phyloP scores from a whole-genome alignment of 2,888 invertebrate species.

The Blastobasis lacticolella region DNA sequence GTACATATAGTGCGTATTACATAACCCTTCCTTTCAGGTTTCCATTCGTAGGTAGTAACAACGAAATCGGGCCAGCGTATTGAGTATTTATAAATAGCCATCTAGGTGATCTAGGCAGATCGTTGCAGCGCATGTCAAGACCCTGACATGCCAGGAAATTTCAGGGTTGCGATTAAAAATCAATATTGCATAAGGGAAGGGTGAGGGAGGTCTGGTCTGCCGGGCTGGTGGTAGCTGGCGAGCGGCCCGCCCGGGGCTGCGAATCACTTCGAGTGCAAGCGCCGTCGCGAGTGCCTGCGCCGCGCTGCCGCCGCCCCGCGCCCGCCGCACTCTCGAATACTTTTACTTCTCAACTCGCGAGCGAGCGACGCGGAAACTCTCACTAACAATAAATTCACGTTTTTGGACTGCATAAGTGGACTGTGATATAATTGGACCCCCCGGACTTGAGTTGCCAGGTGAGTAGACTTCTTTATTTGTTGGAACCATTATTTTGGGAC shows the following conservation, averaged over 20 bases:
- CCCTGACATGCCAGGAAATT: too few relatives aligned
- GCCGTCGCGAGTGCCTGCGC: constrained; percentile 5
- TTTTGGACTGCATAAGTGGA: constrained; percentile 32
- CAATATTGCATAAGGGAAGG: constrained; percentile 3
- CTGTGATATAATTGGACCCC: constrained; percentile 46
- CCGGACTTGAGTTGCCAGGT: constrained; percentile 40
- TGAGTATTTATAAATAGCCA: too few relatives aligned
- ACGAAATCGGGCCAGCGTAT: too few relatives aligned
- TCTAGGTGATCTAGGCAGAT: too few relatives aligned
- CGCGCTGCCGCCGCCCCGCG: constrained; percentile 15
- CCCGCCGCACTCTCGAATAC: constrained; percentile 36
- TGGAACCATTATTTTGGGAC: constrained; percentile 46
- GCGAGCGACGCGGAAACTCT: constrained; percentile 24
- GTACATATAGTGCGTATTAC: too few relatives aligned
- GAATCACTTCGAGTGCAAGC: background rate
- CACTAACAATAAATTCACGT: constrained; percentile 46
- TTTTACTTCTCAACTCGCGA: constrained; percentile 25
- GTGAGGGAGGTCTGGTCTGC: constrained; percentile 3
- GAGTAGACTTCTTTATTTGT: constrained; percentile 35
- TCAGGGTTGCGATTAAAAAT: background rate
- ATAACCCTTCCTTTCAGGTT: too few relatives aligned
- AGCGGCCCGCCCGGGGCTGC: background rate
- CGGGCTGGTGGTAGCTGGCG: constrained; percentile 1
- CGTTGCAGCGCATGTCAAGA: too few relatives aligned
- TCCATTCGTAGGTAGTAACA: too few relatives aligned